Evolutionary conservation across 2,797 vertebrate genomes (phyloP).

Genomic region (Amblyopsis hoosieri): DNA sequence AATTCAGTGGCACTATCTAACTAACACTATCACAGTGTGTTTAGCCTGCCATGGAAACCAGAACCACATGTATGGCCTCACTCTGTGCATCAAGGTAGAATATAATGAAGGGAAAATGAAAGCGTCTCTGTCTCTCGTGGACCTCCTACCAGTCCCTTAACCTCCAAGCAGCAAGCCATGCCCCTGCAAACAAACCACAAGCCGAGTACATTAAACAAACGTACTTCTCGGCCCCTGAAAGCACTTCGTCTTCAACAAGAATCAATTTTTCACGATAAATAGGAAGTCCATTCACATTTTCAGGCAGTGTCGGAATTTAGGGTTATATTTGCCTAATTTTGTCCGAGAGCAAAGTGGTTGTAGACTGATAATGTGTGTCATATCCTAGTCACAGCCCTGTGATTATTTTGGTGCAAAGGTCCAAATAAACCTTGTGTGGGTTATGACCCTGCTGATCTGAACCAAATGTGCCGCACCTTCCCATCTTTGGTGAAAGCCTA

Average conservation of each 20-base stretch:
- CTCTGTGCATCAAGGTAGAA: conserved; percentile 42
- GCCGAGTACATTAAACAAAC: conserved; percentile 33
- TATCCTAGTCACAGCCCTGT: conserved; percentile 54
- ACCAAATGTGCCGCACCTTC: conserved; percentile 69
- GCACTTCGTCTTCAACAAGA: conserved; percentile 44
- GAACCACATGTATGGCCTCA: conserved; percentile 47
- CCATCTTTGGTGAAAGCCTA: conserved; percentile 45
- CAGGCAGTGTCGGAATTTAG: conserved; percentile 32
- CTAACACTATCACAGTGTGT: conserved; percentile 50
- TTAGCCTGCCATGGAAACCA: conserved; percentile 55
- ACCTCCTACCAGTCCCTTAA: conserved; percentile 57
- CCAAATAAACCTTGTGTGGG: conserved; percentile 66
- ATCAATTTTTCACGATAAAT: conserved; percentile 53
- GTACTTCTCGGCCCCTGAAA: conserved; percentile 30
- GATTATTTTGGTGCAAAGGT: conserved; percentile 73
- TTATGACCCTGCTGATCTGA: conserved; percentile 69
- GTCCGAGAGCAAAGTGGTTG: conserved; percentile 57
- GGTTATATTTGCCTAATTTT: conserved; percentile 7
- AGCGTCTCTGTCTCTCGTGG: conserved; percentile 53
- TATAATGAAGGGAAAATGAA: conserved; percentile 33
- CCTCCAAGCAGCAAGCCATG: conserved; percentile 47
- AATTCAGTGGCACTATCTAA: conserved; percentile 43
- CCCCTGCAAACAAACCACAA: conserved; percentile 53
- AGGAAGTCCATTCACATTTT: conserved; percentile 51
- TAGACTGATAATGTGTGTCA: conserved; percentile 67